Evolutionary conservation across 1,140 invertebrate genomes (phyloP).

Genomic region (Drosophila guanche): DNA sequence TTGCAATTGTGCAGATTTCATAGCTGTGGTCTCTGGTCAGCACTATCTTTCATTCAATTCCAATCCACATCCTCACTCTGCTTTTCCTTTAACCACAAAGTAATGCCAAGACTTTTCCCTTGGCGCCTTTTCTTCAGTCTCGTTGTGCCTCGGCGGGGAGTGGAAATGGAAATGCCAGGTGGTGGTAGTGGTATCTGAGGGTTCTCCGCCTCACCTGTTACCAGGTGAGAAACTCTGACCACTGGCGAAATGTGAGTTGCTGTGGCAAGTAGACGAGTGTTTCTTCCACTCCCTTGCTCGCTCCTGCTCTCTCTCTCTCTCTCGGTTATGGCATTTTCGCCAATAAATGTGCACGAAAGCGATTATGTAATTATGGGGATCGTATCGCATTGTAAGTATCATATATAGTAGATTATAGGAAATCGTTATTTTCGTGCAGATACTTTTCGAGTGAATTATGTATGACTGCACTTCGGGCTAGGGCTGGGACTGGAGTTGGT

Average conservation of each 20-base stretch:
- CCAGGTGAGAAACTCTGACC: slow-evolving; percentile 36
- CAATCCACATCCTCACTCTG: neutral
- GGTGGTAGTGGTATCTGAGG: slow-evolving; percentile 1
- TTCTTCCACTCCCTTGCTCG: too few relatives aligned
- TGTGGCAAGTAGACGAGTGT: too few relatives aligned
- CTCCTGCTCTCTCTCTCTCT: too few relatives aligned
- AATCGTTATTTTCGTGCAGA: slow-evolving; percentile 12
- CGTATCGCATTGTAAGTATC: slow-evolving; percentile 13
- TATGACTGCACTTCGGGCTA: slow-evolving; percentile 34
- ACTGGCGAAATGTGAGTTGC: neutral
- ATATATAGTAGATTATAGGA: slow-evolving; percentile 21
- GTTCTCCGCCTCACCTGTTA: slow-evolving; percentile 27
- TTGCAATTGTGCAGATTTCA: slow-evolving; percentile 36
- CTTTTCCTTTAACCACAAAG: slow-evolving; percentile 17
- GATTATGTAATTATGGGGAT: slow-evolving; percentile 36
- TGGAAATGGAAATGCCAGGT: neutral
- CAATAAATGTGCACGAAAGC: slow-evolving; percentile 45
- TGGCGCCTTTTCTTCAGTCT: neutral
- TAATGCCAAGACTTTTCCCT: slow-evolving; percentile 31
- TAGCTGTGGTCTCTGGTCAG: slow-evolving; percentile 47
- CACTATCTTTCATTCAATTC: slow-evolving; percentile 13
- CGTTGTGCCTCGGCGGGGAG: neutral
- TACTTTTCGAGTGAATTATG: slow-evolving; percentile 26
- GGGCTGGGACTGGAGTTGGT: neutral
- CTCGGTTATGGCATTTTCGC: slow-evolving; percentile 1